Base-by-base conservation (phyloP, 2,888 invertebrate genomes). In the Sceliomorpha sp. region DNA sequence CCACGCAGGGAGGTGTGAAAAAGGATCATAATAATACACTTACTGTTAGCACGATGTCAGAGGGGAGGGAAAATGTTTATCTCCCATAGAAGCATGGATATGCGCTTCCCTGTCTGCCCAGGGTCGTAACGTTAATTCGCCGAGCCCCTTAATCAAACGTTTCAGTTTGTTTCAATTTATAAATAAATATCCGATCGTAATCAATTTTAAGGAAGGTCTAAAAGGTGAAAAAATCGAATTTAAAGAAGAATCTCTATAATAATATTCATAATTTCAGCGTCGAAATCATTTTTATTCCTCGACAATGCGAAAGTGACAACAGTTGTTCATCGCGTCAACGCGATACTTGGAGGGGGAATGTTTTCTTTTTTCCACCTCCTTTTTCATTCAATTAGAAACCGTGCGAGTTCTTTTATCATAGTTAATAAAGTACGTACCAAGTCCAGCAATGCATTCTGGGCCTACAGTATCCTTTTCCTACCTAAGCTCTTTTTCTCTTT, bases 11-110 rank as follows among this genome's bases (percentile, higher is more conserved):
- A 88, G 83, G 86, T 87, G 87, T 86, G 87, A 88, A 88, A 87
- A 83, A 83, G 85, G 86, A 86, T 86, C 86, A 88, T 85, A 86
- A 87, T 87, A n/a, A 87, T 88, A 86, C 83, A 85, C 87, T 87
- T 86, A 86, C 86, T 75, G 66, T 55, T 45, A 39, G 36, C 36
- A 48, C 36, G 39, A 14, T 59, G 71, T 75, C 68, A 70, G 68
- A 68, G 74, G 70, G 74, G 42, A 60, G 44, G 69, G 79, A 78
- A 79, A 79, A 79, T 81, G 81, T 81, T 78, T 80, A 76, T 78
- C 68, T 20, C 2, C 40, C 45, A 31, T 29, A 20, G 45, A 44
- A 56, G 53, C 66, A 36, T 47, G 50, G 51, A 59, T 59, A 58
- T 56, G 51, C 39, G 42, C 55, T 67, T 55, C 48, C 55, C 48